Evolutionary conservation across 2,888 invertebrate species (phyloP).

Genomic region (Dryobotodes eremita): DNA sequence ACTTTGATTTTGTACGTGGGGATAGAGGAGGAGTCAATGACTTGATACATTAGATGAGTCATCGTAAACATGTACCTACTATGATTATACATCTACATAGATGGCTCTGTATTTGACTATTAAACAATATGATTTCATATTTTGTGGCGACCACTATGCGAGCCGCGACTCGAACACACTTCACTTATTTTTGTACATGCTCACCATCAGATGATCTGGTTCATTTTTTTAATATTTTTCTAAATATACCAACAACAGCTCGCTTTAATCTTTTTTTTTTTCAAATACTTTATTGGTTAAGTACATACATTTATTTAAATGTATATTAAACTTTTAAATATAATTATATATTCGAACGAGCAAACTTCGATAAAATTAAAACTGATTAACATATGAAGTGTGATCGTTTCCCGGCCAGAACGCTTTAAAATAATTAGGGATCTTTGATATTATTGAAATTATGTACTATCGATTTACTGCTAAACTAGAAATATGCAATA

Average conservation of each 20-base stretch:
- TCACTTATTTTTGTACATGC: slow-evolving; percentile 92
- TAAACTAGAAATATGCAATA: slow-evolving; percentile 86
- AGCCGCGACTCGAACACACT: slow-evolving; percentile 79
- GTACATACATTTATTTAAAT: slow-evolving; percentile 82
- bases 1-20: slow-evolving; percentile 88
- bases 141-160: slow-evolving; percentile 81
- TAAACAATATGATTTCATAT: slow-evolving; percentile 83
- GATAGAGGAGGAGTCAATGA: slow-evolving; percentile 75
- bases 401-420: slow-evolving; percentile 76
- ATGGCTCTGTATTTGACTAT: slow-evolving; percentile 89
- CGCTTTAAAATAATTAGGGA: slow-evolving; percentile 81
- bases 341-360: slow-evolving; percentile 90
- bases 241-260: slow-evolving; percentile 91
- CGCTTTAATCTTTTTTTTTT: slow-evolving; percentile 78
- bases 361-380: slow-evolving; percentile 91
- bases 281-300: slow-evolving; percentile 83
- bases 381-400: slow-evolving; percentile 89
- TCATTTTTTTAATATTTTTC: slow-evolving; percentile 88
- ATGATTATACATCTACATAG: slow-evolving; percentile 84
- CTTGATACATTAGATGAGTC: slow-evolving; percentile 72
- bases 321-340: slow-evolving; percentile 89
- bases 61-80: slow-evolving; percentile 75
- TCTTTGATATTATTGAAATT: slow-evolving; percentile 89
- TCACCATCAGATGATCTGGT: slow-evolving; percentile 93
- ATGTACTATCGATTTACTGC: slow-evolving; percentile 89